Conservation (phyloP, 1,140 invertebrate species). For the Pseudomyrmex flavicornis region DNA sequence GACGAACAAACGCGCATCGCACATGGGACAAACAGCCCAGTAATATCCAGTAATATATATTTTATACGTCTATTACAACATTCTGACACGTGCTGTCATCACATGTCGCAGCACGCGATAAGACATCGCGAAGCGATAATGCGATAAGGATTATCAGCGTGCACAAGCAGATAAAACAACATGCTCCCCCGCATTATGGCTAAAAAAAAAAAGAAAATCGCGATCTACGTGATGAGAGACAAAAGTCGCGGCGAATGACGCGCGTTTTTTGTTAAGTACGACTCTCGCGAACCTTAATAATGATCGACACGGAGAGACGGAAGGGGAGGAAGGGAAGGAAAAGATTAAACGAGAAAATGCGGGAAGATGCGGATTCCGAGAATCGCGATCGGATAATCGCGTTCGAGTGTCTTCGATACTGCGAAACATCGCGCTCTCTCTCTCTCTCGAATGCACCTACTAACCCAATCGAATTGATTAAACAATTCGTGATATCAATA, state of each 20-base stretch:
- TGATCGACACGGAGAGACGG: not conserved
- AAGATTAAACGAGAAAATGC: not conserved
- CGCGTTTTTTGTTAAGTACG: not conserved
- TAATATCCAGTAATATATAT: slow-evolving; percentile 9
- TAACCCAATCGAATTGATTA: slow-evolving; percentile 35
- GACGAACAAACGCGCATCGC: not conserved
- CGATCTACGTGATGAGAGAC: not conserved
- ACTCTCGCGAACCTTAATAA: not conserved
- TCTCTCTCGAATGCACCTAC: too few species aligned
- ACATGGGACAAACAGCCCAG: slow-evolving; percentile 21
- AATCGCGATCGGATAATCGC: slow-evolving; percentile 21
- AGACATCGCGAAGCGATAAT: slow-evolving; percentile 26
- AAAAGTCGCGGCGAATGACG: not conserved
- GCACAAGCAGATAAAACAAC: slow-evolving; percentile 23
- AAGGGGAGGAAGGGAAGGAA: not conserved
- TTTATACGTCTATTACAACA: not conserved
- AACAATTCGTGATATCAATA: slow-evolving; percentile 44
- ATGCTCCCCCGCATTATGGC: not conserved
- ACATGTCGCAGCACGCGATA: not conserved
- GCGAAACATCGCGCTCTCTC: too few species aligned
- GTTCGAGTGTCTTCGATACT: not conserved
- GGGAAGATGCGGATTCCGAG: slow-evolving; percentile 8
- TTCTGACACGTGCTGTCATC: not conserved
- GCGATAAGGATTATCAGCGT: slow-evolving; percentile 44
- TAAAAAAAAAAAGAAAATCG: not conserved